Conservation (phyloP, 2,113 vertebrate species). For the Phasianus colchicus region DNA sequence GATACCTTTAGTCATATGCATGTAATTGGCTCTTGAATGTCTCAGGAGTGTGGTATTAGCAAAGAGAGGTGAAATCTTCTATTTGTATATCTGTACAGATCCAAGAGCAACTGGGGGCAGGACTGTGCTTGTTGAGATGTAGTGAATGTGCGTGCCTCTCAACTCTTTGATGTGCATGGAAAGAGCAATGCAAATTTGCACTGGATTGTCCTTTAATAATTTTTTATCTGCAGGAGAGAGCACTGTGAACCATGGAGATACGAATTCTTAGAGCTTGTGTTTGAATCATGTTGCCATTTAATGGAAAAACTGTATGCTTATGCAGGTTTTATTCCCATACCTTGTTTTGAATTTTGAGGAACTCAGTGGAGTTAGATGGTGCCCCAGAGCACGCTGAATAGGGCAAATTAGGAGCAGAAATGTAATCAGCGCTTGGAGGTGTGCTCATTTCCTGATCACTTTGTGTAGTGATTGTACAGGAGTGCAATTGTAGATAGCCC, state of each 20-base stretch:
- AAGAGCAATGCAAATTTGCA: not conserved
- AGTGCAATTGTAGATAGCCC: not conserved
- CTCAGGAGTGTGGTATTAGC: too few relatives aligned
- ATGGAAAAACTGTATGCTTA: not conserved
- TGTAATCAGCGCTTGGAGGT: not conserved
- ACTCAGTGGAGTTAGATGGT: not conserved
- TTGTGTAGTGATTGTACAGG: not conserved
- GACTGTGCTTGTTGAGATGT: not conserved
- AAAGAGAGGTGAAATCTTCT: not conserved
- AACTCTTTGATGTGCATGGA: rapidly evolving
- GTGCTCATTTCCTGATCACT: not conserved
- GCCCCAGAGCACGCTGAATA: not conserved
- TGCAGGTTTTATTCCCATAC: not conserved
- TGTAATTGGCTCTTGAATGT: not conserved
- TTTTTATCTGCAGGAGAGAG: not conserved
- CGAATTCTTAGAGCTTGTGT: not conserved
- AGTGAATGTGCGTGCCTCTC: not conserved
- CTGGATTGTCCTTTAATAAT: not conserved
- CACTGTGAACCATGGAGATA: not conserved
- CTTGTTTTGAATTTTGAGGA: not conserved
- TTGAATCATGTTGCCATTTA: not conserved
- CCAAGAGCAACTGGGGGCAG: not conserved
- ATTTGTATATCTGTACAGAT: not conserved
- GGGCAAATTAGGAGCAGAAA: not conserved
- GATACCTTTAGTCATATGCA: rapidly evolving